Evolutionary conservation across 1,140 invertebrate genomes (phyloP), one percentile per base, ranked within the genome.

Genomic region (Drosophila paulistorum): DNA sequence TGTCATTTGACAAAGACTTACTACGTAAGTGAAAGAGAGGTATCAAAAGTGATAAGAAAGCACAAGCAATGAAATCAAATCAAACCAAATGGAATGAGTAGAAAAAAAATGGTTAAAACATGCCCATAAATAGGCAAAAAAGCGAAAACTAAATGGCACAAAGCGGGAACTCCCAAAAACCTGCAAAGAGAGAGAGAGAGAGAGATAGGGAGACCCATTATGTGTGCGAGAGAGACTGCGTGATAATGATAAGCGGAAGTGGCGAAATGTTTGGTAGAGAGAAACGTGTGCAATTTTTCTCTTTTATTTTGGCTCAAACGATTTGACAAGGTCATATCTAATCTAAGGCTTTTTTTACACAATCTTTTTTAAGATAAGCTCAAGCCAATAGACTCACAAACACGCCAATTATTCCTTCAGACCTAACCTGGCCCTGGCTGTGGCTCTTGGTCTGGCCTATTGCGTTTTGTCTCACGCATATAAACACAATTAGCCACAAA

Each of bases 61-160:
- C 30, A 71, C 17, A 55, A 76, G 62, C 67, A 70, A 77, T 62
- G 63, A 68, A 68, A 42, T 67, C 58, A 57, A 79, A 62, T 57
- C 65, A 54, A 41, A 62, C 45, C 45, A 48, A 48, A 48, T 48
- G 45, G 45, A 48, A 48, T 48, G 42, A 14, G 7, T 48, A 7
- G 26, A 26, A 26, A 26, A 4, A 48, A 48, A 51, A 68, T 39
- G 0, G 35, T 37, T 37, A 65, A 78, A 86, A 86, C 83, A 86
- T 86, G 83, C 57, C 83, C 83, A 86, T 87, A 86, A 85, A 86
- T 89, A 86, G 83, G 83, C 83, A 86, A 71, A 77, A 77, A 79
- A 48, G 14, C 45, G 45, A 20, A 65, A 71, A 48, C 14, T 13
- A 65, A 67, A 71, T 37, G 57, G 17, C 62, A 9, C 14, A 48